These are phyloP conservation scores for Aspidoscelis tigris DNA, from an alignment of 2,113 vertebrate genomes.

Conservation along the genomic window DNA sequence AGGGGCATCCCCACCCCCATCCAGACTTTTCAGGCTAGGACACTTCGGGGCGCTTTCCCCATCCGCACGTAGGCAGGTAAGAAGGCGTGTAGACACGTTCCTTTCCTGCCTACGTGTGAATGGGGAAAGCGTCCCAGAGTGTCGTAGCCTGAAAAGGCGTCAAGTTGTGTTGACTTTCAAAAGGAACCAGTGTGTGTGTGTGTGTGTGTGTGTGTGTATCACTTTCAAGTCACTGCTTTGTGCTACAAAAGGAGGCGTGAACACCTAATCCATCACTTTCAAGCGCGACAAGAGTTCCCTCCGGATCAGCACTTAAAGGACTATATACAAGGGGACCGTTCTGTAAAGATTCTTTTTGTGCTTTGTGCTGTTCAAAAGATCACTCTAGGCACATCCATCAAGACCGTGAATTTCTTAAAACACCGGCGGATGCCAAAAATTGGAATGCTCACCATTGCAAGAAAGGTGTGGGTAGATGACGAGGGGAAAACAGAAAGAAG, in stretches of 20 bases:
- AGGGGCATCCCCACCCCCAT: no score
- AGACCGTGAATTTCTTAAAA: background rate
- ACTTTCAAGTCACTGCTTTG: background rate
- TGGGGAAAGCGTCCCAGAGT: no score
- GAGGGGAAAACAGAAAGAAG: background rate
- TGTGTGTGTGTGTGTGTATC: no score
- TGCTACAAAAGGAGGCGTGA: background rate
- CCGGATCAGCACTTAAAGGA: background rate
- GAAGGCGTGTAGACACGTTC: no score
- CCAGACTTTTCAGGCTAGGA: no score
- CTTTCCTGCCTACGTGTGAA: no score
- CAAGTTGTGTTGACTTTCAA: no score
- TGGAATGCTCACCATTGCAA: background rate
- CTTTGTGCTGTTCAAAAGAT: background rate
- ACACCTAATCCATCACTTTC: conserved; percentile 1
- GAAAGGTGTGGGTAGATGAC: background rate
- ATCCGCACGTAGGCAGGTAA: no score
- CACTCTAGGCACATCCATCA: background rate
- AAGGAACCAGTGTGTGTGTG: no score
- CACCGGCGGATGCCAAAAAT: background rate
- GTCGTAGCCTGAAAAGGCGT: no score
- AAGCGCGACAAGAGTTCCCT: background rate
- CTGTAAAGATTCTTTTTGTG: background rate
- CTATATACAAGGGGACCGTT: background rate
- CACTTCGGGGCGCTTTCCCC: no score